A percentile compares a stretch with the other conserved stretches of the same genome.
phyloP scores from a whole-genome alignment of 2,888 invertebrate genomes.

The Hemistola chrysoprasaria region DNA sequence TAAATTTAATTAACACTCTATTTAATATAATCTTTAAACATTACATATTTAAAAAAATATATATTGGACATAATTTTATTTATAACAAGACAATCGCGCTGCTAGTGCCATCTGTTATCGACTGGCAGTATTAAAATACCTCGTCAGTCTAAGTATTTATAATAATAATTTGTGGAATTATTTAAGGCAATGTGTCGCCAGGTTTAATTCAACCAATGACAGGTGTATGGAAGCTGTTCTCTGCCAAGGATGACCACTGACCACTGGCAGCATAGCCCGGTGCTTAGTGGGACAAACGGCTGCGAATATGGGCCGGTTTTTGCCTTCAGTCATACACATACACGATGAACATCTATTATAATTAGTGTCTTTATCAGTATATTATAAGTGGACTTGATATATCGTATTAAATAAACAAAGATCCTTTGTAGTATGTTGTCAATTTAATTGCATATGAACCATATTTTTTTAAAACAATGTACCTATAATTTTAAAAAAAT shows the following conservation, averaged over 20 bases:
- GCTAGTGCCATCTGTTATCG: constrained; percentile 68
- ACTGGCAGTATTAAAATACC: constrained; percentile 45
- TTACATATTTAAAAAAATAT: too few relatives aligned
- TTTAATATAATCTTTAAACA: too few relatives aligned
- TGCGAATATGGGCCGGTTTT: constrained; percentile 60
- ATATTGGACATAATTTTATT: constrained; percentile 18
- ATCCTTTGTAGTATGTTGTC: constrained; percentile 44
- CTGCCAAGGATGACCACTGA: constrained; percentile 71
- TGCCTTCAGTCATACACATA: constrained; percentile 46
- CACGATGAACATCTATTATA: constrained; percentile 60
- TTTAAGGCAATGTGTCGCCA: constrained; percentile 71
- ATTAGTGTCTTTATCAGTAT: constrained; percentile 67
- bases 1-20: constrained; percentile 16
- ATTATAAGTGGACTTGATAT: constrained; percentile 64
- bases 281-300: constrained; percentile 56
- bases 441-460: constrained; percentile 20
- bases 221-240: constrained; percentile 60
- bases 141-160: constrained; percentile 24
- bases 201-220: constrained; percentile 72
- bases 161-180: constrained; percentile 57
- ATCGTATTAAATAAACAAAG: constrained; percentile 41
- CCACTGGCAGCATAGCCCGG: constrained; percentile 42
- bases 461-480: constrained; percentile 16
- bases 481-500: too few relatives aligned
- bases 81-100: constrained; percentile 19